Conservation (phyloP, 2,888 invertebrate genomes). For the Drosophila neoperkinsi region DNA sequence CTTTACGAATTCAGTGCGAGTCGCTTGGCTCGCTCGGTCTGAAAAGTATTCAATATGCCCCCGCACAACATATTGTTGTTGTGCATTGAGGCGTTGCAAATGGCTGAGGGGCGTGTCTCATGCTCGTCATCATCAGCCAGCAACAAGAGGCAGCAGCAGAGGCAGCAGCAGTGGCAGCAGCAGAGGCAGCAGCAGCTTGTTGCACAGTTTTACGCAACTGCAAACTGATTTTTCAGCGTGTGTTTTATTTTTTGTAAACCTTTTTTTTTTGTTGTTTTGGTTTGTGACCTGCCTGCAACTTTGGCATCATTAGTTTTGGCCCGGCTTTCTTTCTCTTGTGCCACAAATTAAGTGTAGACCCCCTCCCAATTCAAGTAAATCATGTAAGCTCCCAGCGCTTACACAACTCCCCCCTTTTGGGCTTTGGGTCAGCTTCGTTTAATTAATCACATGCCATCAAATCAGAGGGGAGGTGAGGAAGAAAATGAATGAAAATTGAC, state of each 20-base stretch:
- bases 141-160: conserved; percentile 18
- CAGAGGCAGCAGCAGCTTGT: conserved; percentile 51
- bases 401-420: conserved; percentile 46
- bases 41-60: conserved; percentile 66
- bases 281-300: conserved; percentile 47
- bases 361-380: conserved; percentile 43
- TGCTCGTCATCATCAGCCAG: conserved; percentile 67
- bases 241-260: conserved; percentile 20
- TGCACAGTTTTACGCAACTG: conserved; percentile 70
- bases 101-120: conserved; percentile 75
- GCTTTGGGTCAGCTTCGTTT: conserved; percentile 68
- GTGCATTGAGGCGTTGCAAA: conserved; percentile 81
- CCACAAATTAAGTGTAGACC: conserved; percentile 23
- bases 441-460: conserved; percentile 66
- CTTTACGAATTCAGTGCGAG: conserved; percentile 72
- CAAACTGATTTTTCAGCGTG: conserved; percentile 35
- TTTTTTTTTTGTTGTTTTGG: conserved; percentile 9
- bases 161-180: conserved; percentile 1
- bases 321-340: conserved; percentile 75
- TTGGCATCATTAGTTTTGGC: conserved; percentile 62
- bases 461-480: conserved; percentile 20
- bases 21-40: conserved; percentile 43
- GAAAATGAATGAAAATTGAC: conserved; percentile 42
- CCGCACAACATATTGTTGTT: conserved; percentile 38
- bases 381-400: conserved; percentile 64